Conservation (phyloP, 2,888 invertebrate genomes). For the Exocentrus adspersus region DNA sequence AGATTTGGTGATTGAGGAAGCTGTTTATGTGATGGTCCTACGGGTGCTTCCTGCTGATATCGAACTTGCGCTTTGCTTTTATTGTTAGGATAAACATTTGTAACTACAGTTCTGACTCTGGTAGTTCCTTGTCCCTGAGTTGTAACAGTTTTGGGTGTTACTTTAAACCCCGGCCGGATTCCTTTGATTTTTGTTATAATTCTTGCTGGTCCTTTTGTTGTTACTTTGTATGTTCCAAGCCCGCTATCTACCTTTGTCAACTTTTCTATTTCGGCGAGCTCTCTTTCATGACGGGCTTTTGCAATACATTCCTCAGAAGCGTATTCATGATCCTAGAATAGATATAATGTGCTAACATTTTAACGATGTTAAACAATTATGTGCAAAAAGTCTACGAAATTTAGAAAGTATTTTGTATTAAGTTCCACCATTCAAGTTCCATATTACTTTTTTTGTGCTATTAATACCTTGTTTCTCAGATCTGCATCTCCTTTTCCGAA, state of each 20-base stretch:
- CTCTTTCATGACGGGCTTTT: conserved; percentile 20
- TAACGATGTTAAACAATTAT: too few species aligned
- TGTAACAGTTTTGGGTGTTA: conserved; percentile 27
- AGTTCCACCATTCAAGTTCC: too few species aligned
- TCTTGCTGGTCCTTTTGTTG: conserved; percentile 35
- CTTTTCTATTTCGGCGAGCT: conserved; percentile 26
- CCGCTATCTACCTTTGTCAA: not conserved
- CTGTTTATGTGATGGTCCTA: too few species aligned
- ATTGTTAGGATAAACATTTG: conserved; percentile 3
- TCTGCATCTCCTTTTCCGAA: not conserved
- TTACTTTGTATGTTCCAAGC: conserved; percentile 19
- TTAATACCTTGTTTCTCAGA: not conserved
- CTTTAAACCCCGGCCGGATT: conserved; percentile 32
- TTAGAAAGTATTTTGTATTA: too few species aligned
- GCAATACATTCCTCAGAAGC: conserved; percentile 18
- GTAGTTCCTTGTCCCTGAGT: conserved; percentile 24
- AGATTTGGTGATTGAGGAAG: not conserved
- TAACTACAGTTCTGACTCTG: not conserved
- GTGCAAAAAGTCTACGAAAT: too few species aligned
- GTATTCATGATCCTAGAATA: not conserved
- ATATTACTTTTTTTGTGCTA: too few species aligned
- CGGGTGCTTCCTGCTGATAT: not conserved
- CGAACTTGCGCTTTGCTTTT: not conserved
- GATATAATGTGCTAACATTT: not conserved
- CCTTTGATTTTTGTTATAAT: conserved; percentile 39